Evolutionary conservation across 1,140 invertebrate genomes (phyloP).

Genomic region (Aphis gossypii): DNA sequence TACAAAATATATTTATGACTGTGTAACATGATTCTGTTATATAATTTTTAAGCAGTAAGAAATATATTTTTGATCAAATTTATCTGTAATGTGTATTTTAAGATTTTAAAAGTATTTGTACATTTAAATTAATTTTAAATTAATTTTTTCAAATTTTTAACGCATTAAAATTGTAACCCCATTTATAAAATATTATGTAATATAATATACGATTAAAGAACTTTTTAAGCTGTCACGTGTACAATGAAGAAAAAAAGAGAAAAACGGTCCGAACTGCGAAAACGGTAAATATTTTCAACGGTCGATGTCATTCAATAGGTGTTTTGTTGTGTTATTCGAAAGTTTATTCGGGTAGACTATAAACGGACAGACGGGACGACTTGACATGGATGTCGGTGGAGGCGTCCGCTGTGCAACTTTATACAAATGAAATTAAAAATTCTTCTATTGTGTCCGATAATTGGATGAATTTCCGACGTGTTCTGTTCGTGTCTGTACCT

Average conservation of each 20-base stretch:
- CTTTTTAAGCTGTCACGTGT: background rate
- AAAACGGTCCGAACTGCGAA: background rate
- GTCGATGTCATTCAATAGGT: background rate
- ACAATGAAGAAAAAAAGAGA: background rate
- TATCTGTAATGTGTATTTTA: too few relatives aligned
- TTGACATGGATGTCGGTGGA: background rate
- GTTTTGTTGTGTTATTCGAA: conserved; percentile 29
- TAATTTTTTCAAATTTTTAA: background rate
- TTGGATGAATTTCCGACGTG: conserved; percentile 42
- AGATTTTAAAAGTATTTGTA: background rate
- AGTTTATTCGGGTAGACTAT: background rate
- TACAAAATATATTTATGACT: too few relatives aligned
- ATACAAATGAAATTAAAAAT: conserved; percentile 15
- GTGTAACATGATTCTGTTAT: too few relatives aligned
- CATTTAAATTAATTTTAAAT: background rate
- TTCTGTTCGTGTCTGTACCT: conserved; percentile 15
- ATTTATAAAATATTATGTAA: background rate
- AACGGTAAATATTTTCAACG: background rate
- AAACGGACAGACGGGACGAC: background rate
- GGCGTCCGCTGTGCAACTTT: conserved; percentile 24
- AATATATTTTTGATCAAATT: too few relatives aligned
- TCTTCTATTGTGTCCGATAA: conserved; percentile 43
- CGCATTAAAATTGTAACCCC: background rate
- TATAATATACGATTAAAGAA: background rate
- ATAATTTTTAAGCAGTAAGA: too few relatives aligned